Evolutionary conservation across 2,888 invertebrate genomes (phyloP).

Genomic region (Cremastobaeus sp.): DNA sequence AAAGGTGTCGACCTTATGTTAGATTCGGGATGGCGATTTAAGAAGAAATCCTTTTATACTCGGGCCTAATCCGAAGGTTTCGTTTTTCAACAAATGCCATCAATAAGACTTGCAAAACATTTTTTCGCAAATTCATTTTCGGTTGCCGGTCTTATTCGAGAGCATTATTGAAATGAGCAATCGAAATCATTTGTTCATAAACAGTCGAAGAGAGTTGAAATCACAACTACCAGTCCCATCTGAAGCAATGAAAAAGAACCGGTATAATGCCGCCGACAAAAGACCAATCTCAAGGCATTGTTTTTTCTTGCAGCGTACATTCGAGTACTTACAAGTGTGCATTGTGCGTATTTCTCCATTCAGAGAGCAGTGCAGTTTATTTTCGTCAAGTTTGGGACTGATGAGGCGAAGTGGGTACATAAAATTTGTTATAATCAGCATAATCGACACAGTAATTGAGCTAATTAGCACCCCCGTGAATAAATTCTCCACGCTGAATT

Average conservation of each 20-base stretch:
- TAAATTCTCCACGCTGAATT: constrained; percentile 71
- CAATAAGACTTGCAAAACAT: too few relatives aligned
- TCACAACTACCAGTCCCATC: constrained; percentile 3
- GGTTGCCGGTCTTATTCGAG: too few relatives aligned
- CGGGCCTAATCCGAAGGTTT: too few relatives aligned
- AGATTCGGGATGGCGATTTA: too few relatives aligned
- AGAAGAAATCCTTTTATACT: too few relatives aligned
- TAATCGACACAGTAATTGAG: constrained; percentile 69
- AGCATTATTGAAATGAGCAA: too few relatives aligned
- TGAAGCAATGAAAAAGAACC: constrained; percentile 36
- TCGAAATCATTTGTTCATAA: too few relatives aligned
- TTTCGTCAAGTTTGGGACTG: constrained; percentile 33
- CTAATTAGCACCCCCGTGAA: constrained; percentile 70
- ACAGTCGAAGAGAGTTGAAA: too few relatives aligned
- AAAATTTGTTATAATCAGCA: constrained; percentile 50
- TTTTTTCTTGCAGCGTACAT: constrained; percentile 47
- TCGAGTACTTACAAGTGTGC: constrained; percentile 19
- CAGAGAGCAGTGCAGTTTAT: constrained; percentile 28
- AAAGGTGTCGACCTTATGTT: too few relatives aligned
- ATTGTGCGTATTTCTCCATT: constrained; percentile 28
- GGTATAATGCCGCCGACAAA: constrained; percentile 34
- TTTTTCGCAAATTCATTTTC: too few relatives aligned
- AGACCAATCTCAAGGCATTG: constrained; percentile 49
- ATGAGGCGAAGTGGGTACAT: constrained; percentile 46
- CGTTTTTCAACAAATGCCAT: too few relatives aligned